Conservation (phyloP, 1,140 invertebrate genomes). For the Magallana ariakensis region DNA sequence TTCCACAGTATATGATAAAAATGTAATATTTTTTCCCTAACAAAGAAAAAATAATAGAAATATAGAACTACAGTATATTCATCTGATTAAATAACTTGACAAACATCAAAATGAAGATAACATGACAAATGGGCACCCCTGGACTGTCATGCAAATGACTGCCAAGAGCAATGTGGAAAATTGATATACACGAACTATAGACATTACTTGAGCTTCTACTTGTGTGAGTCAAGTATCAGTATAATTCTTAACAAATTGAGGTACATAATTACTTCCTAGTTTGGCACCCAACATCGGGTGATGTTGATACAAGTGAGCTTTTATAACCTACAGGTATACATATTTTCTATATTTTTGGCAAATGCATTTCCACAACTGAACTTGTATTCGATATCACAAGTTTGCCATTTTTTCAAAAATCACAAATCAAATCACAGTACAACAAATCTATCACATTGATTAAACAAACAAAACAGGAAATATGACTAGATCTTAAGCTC, state of each 20-base stretch:
- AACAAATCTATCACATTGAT: conserved; percentile 32
- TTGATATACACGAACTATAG: not conserved
- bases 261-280: conserved; percentile 13
- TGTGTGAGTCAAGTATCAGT: not conserved
- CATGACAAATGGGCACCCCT: not conserved
- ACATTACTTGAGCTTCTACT: conserved; percentile 2
- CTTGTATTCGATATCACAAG: conserved; percentile 7
- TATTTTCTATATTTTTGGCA: conserved; percentile 10
- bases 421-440: conserved; percentile 32
- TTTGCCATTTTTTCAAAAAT: conserved; percentile 29
- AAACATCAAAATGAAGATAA: not conserved
- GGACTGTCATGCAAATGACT: not conserved
- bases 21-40: not conserved
- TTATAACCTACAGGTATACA: not conserved
- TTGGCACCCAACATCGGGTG: conserved; percentile 6
- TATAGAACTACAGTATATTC: conserved; percentile 20
- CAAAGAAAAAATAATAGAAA: conserved; percentile 5
- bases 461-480: conserved; percentile 11
- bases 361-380: conserved; percentile 31
- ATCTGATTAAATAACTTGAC: conserved; percentile 32
- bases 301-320: conserved; percentile 5
- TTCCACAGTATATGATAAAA: conserved; percentile 4
- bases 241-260: conserved; percentile 18
- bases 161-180: not conserved
- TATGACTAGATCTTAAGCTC: conserved; percentile 33